Conservation (phyloP, 2,888 invertebrate genomes). For the Apomyelois bistriatella region DNA sequence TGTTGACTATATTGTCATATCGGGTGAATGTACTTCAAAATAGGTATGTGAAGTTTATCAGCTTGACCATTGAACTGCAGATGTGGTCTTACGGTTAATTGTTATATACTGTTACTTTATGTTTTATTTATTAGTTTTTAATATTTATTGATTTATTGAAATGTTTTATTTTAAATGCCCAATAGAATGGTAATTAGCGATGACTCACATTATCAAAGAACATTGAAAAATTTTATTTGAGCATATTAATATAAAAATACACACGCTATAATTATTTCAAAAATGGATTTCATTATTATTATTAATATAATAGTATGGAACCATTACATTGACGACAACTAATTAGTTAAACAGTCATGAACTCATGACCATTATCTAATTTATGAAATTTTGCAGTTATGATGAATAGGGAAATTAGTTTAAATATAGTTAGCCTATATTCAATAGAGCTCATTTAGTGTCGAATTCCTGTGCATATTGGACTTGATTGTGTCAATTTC, state of each 20-base stretch:
- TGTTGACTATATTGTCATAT: neutral
- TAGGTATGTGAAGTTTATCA: slow-evolving; percentile 12
- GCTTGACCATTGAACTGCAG: neutral
- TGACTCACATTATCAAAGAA: too few species aligned
- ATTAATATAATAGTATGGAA: neutral
- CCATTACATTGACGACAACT: neutral
- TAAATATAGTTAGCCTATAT: slow-evolving; percentile 9
- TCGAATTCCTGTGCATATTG: neutral
- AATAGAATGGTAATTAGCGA: too few species aligned
- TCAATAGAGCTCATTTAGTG: slow-evolving; percentile 3
- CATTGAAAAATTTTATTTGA: too few species aligned
- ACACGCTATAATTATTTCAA: neutral
- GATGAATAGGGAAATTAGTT: slow-evolving; percentile 2
- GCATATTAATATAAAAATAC: neutral
- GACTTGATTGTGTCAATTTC: neutral
- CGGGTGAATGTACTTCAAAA: slow-evolving; percentile 9
- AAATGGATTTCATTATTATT: neutral
- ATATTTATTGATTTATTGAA: neutral
- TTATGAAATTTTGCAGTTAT: neutral
- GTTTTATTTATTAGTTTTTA: neutral
- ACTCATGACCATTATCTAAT: slow-evolving; percentile 2
- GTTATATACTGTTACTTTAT: neutral
- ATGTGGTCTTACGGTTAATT: neutral
- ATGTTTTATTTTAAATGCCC: neutral
- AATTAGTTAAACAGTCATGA: slow-evolving; percentile 1